A percentile compares a stretch with the other conserved stretches of the same genome.
Conservation (phyloP, 2,797 vertebrate genomes). For the Pogonophryne albipinna region DNA sequence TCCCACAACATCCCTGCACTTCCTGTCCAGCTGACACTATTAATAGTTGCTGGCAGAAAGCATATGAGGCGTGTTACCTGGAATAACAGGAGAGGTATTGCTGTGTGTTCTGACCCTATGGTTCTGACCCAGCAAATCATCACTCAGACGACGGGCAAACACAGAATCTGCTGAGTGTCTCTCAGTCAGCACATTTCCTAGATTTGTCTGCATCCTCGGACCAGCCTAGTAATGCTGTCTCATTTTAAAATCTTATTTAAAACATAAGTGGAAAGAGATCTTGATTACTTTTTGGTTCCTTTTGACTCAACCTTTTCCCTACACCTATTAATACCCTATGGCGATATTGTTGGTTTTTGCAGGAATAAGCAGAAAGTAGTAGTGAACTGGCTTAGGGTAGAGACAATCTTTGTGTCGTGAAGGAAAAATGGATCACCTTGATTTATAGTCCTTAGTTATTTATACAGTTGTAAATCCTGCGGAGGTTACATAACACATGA, state of each 20-base stretch:
- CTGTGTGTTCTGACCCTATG: slow-evolving; percentile 20
- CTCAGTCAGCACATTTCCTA: slow-evolving; percentile 52
- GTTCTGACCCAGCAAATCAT: slow-evolving; percentile 25
- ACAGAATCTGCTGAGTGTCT: slow-evolving; percentile 43
- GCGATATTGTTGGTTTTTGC: slow-evolving; percentile 8
- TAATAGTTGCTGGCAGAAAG: slow-evolving; percentile 20
- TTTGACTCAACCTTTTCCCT: slow-evolving; percentile 21
- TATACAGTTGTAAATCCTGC: slow-evolving; percentile 15
- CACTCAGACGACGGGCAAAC: slow-evolving; percentile 38
- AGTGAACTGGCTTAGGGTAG: slow-evolving; percentile 5
- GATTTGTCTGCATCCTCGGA: slow-evolving; percentile 28
- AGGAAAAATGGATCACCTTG: slow-evolving; percentile 9
- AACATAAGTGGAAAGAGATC: slow-evolving; percentile 21
- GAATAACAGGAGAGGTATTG: slow-evolving; percentile 16
- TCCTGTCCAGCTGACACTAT: slow-evolving; percentile 15
- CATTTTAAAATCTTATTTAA: slow-evolving; percentile 27
- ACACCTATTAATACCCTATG: slow-evolving; percentile 2
- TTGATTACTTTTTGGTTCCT: slow-evolving; percentile 23
- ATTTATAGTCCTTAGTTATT: slow-evolving; percentile 8
- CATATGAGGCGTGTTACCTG: slow-evolving; percentile 25
- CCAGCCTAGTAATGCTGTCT: slow-evolving; percentile 16
- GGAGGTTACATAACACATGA: slow-evolving; percentile 12
- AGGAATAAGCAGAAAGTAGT: background rate
- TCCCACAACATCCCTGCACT: slow-evolving; percentile 1
- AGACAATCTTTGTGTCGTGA: slow-evolving; percentile 6